Evolutionary conservation across 2,888 invertebrate species (phyloP).

Genomic region (Melikaiella ostensackeni): DNA sequence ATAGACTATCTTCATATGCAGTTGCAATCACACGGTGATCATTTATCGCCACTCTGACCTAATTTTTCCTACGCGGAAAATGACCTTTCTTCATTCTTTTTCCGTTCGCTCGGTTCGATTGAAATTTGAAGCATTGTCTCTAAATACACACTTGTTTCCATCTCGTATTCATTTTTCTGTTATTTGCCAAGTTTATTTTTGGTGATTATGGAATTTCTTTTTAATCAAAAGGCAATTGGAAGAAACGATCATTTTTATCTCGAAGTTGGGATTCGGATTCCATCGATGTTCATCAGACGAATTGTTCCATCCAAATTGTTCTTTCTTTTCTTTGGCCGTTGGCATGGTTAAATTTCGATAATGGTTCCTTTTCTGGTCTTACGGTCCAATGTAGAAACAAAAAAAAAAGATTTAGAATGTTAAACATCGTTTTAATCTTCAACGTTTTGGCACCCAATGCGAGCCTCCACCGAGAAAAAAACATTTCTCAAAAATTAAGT

Average conservation of each 20-base stretch:
- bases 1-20: background rate
- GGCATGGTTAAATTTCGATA: no score
- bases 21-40: conserved; percentile 11
- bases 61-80: background rate
- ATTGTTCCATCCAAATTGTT: no score
- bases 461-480: no score
- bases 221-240: background rate
- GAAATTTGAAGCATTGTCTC: conserved; percentile 38
- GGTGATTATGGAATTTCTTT: background rate
- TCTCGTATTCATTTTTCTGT: background rate
- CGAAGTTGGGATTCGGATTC: background rate
- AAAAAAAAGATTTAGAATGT: no score
- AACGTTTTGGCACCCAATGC: no score
- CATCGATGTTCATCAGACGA: background rate
- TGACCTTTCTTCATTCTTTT: background rate
- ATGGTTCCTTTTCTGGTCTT: no score
- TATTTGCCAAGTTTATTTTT: background rate
- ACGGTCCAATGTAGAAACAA: no score
- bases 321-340: no score
- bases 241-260: background rate
- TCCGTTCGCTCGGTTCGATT: conserved; percentile 45
- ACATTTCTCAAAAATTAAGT: no score
- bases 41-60: conserved; percentile 10
- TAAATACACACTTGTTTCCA: background rate
- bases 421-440: no score